Evolutionary conservation across 2,888 invertebrate genomes (phyloP), one percentile per base, ranked within the genome.

Genomic region (Aleiodes testaceus): DNA sequence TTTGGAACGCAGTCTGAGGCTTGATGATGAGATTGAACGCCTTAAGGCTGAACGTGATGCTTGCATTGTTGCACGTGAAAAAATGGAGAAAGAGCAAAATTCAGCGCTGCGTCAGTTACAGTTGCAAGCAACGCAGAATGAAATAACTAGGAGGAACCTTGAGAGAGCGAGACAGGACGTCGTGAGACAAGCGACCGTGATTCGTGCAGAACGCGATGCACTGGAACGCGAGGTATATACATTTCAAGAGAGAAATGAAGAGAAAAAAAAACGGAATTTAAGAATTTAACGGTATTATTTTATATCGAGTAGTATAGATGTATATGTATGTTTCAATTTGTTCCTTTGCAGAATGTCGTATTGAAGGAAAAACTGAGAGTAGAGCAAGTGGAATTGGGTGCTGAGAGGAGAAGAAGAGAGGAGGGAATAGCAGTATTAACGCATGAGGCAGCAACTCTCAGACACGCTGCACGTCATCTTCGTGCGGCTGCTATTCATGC

Each of bases 151-250:
- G 72, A 87, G 90, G 73, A 88, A 89, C 75, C 85, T 91, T 72
- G 91, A 91, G 81, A 86, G 89, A 74, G 91, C 91, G 7, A 86
- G 91, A 59, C 89, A 90, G 81, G 91, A 91, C 83, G 90, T 90
- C 50, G 89, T 91, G 75, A 88, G 89, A 70, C 91, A 91, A 81
- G 89, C 90, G 79, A 90, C 90, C 12, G 89, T 88, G 77, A 90
- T 91, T 75, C 89, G 89, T 63, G 88, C 88, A 44, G 91, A 91
- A 82, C 90, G 90, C 74, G 90, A 91, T 78, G 87, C 87, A 66
- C 85, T 90, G 67, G 91, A 91, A 82, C 84, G 88, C 83, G 91
- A 91, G 88, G 91, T 91, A 83, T 81, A 83, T 44, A 9, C 12
- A 61, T 61, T 12, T 42, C 11, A 61, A 36, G 20, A 20, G 11